These are phyloP conservation scores for Hypomesus transpacificus DNA, from an alignment of 2,113 vertebrate genomes.

Conservation along the genomic window DNA sequence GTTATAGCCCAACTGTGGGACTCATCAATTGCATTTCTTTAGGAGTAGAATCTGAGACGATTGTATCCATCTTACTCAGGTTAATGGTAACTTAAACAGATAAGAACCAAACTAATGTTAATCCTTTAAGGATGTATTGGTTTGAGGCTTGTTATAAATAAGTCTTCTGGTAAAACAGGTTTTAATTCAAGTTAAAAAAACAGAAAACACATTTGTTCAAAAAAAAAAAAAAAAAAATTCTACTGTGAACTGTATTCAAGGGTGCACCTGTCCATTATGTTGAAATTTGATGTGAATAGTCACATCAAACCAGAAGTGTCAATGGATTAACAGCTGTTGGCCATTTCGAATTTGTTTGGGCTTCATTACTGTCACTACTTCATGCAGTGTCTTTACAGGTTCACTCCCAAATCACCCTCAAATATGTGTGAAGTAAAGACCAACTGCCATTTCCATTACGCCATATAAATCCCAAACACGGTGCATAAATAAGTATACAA, in stretches of 20 bases:
- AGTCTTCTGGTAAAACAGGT: constrained; percentile 50
- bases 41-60: too few relatives aligned
- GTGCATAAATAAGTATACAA: constrained; percentile 39
- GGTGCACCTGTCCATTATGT: constrained; percentile 47
- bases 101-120: too few relatives aligned
- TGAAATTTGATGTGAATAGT: constrained; percentile 43
- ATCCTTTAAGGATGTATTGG: too few relatives aligned
- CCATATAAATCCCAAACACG: constrained; percentile 51
- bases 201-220: constrained; percentile 16
- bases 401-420: constrained; percentile 33
- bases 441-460: constrained; percentile 39
- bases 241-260: constrained; percentile 51
- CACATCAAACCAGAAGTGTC: constrained; percentile 27
- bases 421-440: constrained; percentile 37
- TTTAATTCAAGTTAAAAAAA: constrained; percentile 70
- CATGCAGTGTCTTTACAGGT: constrained; percentile 48
- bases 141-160: constrained; percentile 21
- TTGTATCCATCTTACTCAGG: too few relatives aligned
- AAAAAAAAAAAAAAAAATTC: constrained; percentile 33
- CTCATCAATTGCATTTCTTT: not conserved
- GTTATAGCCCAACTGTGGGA: not conserved
- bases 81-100: too few relatives aligned
- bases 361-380: constrained; percentile 54
- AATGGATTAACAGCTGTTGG: not conserved
- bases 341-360: constrained; percentile 24